A percentile compares a stretch with the other conserved stretches of the same genome.
phyloP scores from a whole-genome alignment of 2,888 invertebrate species.

The Tetragonula carbonaria region DNA sequence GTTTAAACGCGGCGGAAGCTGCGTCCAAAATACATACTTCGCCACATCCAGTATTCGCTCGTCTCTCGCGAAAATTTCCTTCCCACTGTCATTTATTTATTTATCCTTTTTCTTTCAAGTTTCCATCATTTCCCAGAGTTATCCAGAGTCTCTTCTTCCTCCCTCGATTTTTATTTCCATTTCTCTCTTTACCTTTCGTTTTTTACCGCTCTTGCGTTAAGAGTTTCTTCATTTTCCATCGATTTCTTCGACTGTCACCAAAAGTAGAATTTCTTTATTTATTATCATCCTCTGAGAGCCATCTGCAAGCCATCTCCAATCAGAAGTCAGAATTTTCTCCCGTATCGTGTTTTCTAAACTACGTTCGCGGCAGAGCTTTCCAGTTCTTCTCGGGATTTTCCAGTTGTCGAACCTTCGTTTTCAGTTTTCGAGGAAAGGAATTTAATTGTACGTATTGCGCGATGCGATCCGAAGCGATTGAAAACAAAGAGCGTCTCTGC shows the following conservation, averaged over 20 bases:
- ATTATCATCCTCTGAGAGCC: not conserved
- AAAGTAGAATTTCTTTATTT: not conserved
- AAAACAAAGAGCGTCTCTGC: not conserved
- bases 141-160: too few species aligned
- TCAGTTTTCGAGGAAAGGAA: not conserved
- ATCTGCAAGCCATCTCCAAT: too few species aligned
- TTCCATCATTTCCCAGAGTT: not conserved
- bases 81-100: not conserved
- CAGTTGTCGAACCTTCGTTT: too few species aligned
- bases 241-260: too few species aligned
- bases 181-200: too few species aligned
- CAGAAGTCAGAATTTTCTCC: too few species aligned
- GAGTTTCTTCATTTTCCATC: not conserved
- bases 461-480: not conserved
- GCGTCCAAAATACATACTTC: slow-evolving; percentile 73
- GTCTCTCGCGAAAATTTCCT: slow-evolving; percentile 58
- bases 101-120: too few species aligned
- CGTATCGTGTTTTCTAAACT: too few species aligned
- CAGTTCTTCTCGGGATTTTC: too few species aligned
- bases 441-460: not conserved
- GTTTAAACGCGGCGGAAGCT: slow-evolving; percentile 71
- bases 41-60: slow-evolving; percentile 61
- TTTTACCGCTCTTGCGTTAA: too few species aligned
- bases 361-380: too few species aligned
- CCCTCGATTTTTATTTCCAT: too few species aligned